Evolutionary conservation across 1,140 invertebrate genomes (phyloP).

Genomic region (Drosophila takahashii): DNA sequence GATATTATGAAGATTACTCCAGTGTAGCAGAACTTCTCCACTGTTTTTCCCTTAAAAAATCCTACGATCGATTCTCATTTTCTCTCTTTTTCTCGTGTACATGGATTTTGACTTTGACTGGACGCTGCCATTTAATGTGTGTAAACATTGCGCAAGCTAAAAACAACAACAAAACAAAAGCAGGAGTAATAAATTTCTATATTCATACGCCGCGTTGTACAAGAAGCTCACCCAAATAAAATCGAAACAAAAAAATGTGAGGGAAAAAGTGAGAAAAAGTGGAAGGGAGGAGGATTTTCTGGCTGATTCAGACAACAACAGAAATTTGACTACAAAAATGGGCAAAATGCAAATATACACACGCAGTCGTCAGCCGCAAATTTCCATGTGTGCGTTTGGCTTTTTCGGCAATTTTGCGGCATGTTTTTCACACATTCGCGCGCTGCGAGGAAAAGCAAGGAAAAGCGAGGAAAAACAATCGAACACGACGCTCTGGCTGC

Average conservation of each 20-base stretch:
- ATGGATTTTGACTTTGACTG: constrained; percentile 78
- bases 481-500: constrained; percentile 75
- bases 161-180: constrained; percentile 58
- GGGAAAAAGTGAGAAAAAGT: constrained; percentile 3
- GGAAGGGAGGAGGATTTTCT: constrained; percentile 7
- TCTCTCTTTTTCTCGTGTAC: constrained; percentile 51
- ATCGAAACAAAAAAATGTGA: constrained; percentile 9
- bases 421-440: constrained; percentile 82
- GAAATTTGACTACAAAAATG: constrained; percentile 82
- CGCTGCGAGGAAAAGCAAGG: constrained; percentile 15
- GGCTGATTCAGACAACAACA: constrained; percentile 71
- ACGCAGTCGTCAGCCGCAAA: constrained; percentile 29
- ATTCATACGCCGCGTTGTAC: constrained; percentile 79
- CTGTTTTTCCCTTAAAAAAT: constrained; percentile 5
- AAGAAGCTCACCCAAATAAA: constrained; percentile 12
- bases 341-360: constrained; percentile 77
- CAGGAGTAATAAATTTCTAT: constrained; percentile 52
- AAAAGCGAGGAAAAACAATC: constrained; percentile 64
- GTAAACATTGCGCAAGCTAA: constrained; percentile 79
- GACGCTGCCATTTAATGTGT: constrained; percentile 58
- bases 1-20: neutral
- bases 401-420: constrained; percentile 80
- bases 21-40: constrained; percentile 8
- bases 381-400: constrained; percentile 51
- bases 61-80: constrained; percentile 6